These are phyloP conservation scores for Coelopa pilipes DNA, from an alignment of 2,888 invertebrate genomes.

Conservation along the genomic window DNA sequence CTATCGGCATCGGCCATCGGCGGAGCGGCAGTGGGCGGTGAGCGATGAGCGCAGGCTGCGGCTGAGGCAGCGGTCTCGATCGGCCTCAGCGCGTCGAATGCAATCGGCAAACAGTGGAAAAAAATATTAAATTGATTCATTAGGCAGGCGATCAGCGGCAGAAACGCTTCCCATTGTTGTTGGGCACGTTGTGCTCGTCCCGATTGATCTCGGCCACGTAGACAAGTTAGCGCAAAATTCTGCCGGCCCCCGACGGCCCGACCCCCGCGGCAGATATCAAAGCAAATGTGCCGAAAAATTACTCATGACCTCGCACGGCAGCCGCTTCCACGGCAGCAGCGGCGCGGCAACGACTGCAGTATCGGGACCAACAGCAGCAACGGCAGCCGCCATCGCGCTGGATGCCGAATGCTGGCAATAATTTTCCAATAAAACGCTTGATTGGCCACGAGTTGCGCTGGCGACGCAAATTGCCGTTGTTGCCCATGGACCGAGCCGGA, in stretches of 20 bases:
- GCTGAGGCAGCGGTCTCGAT: background rate
- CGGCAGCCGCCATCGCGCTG: conserved; percentile 46
- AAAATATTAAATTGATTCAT: conserved; percentile 47
- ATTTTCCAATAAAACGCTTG: conserved; percentile 20
- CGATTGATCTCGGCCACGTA: conserved; percentile 29
- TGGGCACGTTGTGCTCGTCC: background rate
- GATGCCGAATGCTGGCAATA: background rate
- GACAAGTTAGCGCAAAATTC: too few species aligned
- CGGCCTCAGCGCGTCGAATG: conserved; percentile 18
- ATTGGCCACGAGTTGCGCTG: conserved; percentile 1
- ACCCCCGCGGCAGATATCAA: conserved; percentile 18
- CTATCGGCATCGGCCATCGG: too few species aligned
- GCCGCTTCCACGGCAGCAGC: conserved; percentile 48
- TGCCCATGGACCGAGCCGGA: too few species aligned
- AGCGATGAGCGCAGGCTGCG: conserved; percentile 15
- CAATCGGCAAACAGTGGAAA: conserved; percentile 30
- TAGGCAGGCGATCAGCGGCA: conserved; percentile 26
- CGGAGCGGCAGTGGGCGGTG: conserved; percentile 48
- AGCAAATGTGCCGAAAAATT: conserved; percentile 39
- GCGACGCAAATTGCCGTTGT: background rate
- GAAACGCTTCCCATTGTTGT: background rate
- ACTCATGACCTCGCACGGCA: conserved; percentile 26
- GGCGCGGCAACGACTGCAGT: too few species aligned
- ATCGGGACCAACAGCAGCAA: conserved; percentile 37
- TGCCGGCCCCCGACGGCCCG: background rate